Conservation (phyloP, 2,797 vertebrate genomes). For the Remorina albescens region DNA sequence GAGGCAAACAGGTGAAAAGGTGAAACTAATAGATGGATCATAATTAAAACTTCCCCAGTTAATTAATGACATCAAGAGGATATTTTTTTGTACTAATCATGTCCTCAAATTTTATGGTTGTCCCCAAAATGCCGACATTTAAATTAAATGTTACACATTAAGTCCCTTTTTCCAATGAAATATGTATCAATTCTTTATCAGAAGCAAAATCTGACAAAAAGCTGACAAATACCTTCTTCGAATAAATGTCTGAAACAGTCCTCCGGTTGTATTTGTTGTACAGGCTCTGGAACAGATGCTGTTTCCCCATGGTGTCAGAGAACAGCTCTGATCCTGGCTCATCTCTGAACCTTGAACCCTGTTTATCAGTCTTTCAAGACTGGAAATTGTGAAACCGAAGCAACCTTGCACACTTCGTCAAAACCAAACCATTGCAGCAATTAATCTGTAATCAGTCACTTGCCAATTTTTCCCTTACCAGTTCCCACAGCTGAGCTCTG, state of each 20-base stretch:
- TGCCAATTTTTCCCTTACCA: conserved; percentile 13
- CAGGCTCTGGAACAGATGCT: conserved; percentile 62
- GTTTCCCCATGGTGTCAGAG: conserved; percentile 61
- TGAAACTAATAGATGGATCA: no score
- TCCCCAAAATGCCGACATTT: not conserved
- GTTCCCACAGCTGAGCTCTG: conserved; percentile 23
- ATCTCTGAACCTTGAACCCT: conserved; percentile 71
- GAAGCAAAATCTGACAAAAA: conserved; percentile 15
- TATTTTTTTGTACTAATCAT: no score
- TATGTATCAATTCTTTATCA: not conserved
- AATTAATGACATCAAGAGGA: no score
- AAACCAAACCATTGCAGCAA: not conserved
- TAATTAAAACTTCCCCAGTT: no score
- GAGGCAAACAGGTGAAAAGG: no score
- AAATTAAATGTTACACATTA: not conserved
- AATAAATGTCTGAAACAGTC: conserved; percentile 42
- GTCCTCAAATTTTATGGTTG: no score
- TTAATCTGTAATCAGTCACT: conserved; percentile 10
- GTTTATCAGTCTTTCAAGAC: conserved; percentile 37
- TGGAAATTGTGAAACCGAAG: conserved; percentile 50
- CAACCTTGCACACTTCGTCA: not conserved
- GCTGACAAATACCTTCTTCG: conserved; percentile 72
- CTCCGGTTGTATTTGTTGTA: conserved; percentile 61
- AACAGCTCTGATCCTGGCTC: conserved; percentile 20
- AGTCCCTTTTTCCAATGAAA: no score